Evolutionary conservation across 2,113 vertebrate species (phyloP).

Genomic region (Hyaena hyaena): DNA sequence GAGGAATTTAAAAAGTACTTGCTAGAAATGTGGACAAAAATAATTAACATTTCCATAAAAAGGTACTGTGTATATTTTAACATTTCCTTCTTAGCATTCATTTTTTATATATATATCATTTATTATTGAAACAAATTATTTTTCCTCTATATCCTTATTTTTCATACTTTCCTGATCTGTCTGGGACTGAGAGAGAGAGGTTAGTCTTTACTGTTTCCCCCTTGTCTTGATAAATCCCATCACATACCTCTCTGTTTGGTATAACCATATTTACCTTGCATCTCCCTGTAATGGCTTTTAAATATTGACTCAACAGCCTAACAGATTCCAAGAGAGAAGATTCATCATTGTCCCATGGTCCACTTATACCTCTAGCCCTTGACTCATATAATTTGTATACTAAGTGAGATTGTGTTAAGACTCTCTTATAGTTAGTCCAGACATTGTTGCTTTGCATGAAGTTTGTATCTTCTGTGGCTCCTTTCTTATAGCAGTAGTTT

Average conservation of each 20-base stretch:
- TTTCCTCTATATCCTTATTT: background rate
- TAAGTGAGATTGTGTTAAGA: background rate
- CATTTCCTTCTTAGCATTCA: constrained; percentile 18
- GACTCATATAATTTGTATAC: background rate
- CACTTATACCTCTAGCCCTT: background rate
- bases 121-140: background rate
- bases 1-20: constrained; percentile 42
- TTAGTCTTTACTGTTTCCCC: background rate
- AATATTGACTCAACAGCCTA: background rate
- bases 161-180: background rate
- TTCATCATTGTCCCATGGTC: background rate
- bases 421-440: background rate
- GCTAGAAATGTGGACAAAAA: background rate
- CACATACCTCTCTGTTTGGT: background rate
- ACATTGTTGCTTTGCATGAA: background rate
- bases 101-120: background rate
- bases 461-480: background rate
- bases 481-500: background rate
- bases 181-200: background rate
- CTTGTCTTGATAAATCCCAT: background rate
- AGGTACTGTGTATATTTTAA: constrained; percentile 35
- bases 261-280: background rate
- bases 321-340: background rate
- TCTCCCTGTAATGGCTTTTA: background rate
- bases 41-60: background rate